Percentiles rank a stretch among this genome's conserved stretches.
Evolutionary conservation across 2,797 vertebrate species (phyloP).

Genomic region (Poecilia velifera): DNA sequence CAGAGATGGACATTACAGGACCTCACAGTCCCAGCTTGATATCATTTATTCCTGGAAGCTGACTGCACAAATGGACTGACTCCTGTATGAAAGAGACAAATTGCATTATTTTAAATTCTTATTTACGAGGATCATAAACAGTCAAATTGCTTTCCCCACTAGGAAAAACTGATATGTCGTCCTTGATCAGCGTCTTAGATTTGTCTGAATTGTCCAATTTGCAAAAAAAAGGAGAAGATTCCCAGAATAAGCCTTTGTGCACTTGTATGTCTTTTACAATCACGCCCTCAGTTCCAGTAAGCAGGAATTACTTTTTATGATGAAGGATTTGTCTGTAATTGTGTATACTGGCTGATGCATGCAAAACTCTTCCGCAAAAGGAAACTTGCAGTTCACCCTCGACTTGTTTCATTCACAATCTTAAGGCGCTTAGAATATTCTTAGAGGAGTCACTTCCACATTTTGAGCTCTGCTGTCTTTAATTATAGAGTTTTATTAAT

Average conservation of each 20-base stretch:
- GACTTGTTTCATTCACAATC: constrained; percentile 22
- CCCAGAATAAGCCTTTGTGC: constrained; percentile 48
- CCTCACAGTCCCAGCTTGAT: constrained; percentile 43
- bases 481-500: not conserved
- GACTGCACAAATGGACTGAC: constrained; percentile 43
- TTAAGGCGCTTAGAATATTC: not conserved
- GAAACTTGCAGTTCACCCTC: constrained; percentile 1
- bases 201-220: constrained; percentile 41
- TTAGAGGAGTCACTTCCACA: not conserved
- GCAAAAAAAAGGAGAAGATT: constrained; percentile 35
- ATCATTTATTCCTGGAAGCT: constrained; percentile 71
- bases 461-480: not conserved
- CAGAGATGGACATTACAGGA: constrained; percentile 65
- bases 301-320: constrained; percentile 28
- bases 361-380: not conserved
- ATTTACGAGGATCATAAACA: constrained; percentile 27
- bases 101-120: constrained; percentile 50
- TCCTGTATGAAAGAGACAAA: constrained; percentile 34
- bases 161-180: constrained; percentile 8
- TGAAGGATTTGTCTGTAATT: constrained; percentile 35
- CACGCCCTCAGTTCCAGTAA: constrained; percentile 54
- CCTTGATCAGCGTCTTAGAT: constrained; percentile 45
- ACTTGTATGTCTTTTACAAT: constrained; percentile 19
- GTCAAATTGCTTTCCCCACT: constrained; percentile 18
- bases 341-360: constrained; percentile 9